Conservation (phyloP, 2,888 invertebrate species). For the Keiferia lycopersicella region DNA sequence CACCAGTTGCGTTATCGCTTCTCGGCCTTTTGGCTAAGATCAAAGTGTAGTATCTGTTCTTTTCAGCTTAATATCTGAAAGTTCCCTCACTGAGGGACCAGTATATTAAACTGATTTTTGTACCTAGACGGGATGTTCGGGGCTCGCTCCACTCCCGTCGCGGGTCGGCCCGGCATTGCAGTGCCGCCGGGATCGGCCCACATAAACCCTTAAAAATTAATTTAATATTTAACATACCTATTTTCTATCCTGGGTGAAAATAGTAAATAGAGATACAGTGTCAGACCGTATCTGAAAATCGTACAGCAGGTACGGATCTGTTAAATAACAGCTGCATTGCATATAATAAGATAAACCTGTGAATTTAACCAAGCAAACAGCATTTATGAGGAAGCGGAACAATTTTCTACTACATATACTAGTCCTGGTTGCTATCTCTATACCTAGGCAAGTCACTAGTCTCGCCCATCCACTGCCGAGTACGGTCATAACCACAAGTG, state of each 20-base stretch:
- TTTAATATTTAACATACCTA: no score
- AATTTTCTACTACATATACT: not conserved
- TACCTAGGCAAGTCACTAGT: not conserved
- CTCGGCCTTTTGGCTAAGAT: constrained; percentile 20
- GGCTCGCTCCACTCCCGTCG: not conserved
- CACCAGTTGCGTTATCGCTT: not conserved
- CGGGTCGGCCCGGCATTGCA: constrained; percentile 16
- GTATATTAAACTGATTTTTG: constrained; percentile 19
- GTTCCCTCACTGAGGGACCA: constrained; percentile 19
- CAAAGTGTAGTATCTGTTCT: constrained; percentile 20
- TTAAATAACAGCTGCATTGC: no score
- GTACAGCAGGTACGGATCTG: no score
- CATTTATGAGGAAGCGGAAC: constrained; percentile 55
- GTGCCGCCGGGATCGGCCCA: constrained; percentile 20
- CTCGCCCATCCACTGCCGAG: not conserved
- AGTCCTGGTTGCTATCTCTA: not conserved
- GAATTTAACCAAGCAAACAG: constrained; percentile 34
- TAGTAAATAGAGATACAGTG: no score
- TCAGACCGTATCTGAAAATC: no score
- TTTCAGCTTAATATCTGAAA: constrained; percentile 20
- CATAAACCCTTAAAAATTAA: not conserved
- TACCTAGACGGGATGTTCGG: constrained; percentile 13
- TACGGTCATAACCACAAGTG: not conserved
- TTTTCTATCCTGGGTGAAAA: no score
- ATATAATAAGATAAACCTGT: no score